Percentiles rank a stretch among this genome's conserved stretches.
phyloP scores from a whole-genome alignment of 1,140 invertebrate species.

The Caligus rogercresseyi region DNA sequence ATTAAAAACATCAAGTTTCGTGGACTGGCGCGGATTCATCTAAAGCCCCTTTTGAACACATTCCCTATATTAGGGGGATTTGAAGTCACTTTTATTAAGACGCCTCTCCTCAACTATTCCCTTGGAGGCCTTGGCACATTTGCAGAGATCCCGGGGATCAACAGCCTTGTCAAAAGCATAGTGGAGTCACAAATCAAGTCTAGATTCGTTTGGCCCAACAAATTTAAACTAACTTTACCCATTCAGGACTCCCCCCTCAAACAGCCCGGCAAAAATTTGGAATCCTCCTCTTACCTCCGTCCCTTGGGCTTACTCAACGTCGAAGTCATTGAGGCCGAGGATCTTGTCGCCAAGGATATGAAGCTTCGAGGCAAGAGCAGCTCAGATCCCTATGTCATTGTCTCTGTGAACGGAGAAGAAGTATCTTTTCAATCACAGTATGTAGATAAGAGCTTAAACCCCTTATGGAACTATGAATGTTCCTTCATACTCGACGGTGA shows the following conservation, averaged over 20 bases:
- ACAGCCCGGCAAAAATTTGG: not conserved
- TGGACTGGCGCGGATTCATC: not conserved
- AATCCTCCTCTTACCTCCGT: slow-evolving; percentile 1
- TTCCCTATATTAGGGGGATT: slow-evolving; percentile 12
- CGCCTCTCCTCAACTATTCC: not conserved
- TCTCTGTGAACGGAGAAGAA: not conserved
- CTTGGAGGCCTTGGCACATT: slow-evolving; percentile 9
- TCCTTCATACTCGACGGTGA: slow-evolving; percentile 4
- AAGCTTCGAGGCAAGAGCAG: not conserved
- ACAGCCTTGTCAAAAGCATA: not conserved
- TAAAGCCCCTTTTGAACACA: slow-evolving; percentile 13
- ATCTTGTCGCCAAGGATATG: slow-evolving; percentile 1
- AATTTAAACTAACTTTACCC: not conserved
- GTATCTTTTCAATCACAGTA: not conserved
- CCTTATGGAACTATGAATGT: slow-evolving; percentile 3
- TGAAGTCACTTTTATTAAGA: slow-evolving; percentile 6
- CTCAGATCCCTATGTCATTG: slow-evolving; percentile 8
- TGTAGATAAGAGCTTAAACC: slow-evolving; percentile 8
- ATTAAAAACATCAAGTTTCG: slow-evolving; percentile 11
- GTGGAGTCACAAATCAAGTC: slow-evolving; percentile 6
- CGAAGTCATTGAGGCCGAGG: slow-evolving; percentile 1
- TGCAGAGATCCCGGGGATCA: slow-evolving; percentile 1
- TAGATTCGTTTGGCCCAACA: slow-evolving; percentile 15
- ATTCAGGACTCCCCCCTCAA: not conserved
- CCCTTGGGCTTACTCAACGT: not conserved